Conservation (phyloP, 2,888 invertebrate genomes). For the Himalopsyche tibetana region DNA sequence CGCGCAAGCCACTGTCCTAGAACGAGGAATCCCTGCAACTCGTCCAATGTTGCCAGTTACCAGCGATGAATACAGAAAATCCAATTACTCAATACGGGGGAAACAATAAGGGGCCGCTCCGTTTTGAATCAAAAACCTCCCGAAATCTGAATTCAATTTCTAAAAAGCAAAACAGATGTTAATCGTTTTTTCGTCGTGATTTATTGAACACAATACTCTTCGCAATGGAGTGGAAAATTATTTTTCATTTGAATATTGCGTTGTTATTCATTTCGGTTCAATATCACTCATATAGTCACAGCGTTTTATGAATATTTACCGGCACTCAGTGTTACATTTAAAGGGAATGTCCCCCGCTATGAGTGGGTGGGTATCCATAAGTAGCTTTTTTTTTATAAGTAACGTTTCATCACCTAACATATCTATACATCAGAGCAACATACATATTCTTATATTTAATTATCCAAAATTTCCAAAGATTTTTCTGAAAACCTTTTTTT, state of each 20-base stretch:
- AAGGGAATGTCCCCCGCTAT: too few relatives aligned
- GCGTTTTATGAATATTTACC: constrained; percentile 10
- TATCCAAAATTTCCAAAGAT: too few relatives aligned
- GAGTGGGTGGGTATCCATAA: too few relatives aligned
- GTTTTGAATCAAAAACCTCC: constrained; percentile 53
- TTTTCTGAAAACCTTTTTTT: too few relatives aligned
- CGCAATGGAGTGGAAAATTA: constrained; percentile 29
- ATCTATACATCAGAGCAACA: too few relatives aligned
- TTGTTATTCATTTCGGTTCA: constrained; percentile 25
- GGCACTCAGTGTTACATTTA: neutral
- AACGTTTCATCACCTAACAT: too few relatives aligned
- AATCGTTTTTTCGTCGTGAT: constrained; percentile 29
- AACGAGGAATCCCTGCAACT: constrained; percentile 28
- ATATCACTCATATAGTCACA: constrained; percentile 12
- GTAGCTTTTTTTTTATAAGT: too few relatives aligned
- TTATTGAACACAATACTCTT: constrained; percentile 25
- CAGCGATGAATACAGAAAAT: constrained; percentile 52
- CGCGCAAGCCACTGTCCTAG: neutral
- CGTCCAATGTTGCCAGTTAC: constrained; percentile 8
- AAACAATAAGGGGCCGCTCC: constrained; percentile 53
- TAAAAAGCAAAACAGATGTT: constrained; percentile 34
- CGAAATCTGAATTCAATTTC: constrained; percentile 33
- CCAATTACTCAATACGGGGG: constrained; percentile 57
- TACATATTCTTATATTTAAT: too few relatives aligned
- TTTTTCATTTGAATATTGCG: constrained; percentile 15